A percentile compares a stretch with the other conserved stretches of the same genome.
Evolutionary conservation across 2,113 vertebrate genomes (phyloP).

Genomic region (crab-eating macaque (Macaca fascicularis)): T2T-MFA8v1.1 NC_088377.1:191496001-191496500

Average conservation of each 20-base stretch:
- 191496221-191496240: background rate
- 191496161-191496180: background rate
- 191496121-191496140: background rate
- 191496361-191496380: background rate
- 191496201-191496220: background rate
- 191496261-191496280: background rate
- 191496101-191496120: background rate
- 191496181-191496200: background rate
- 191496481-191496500: background rate
- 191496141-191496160: constrained; percentile 12
- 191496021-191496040: background rate
- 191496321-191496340: background rate
- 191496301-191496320: background rate
- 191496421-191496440: background rate
- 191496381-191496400: too few relatives aligned
- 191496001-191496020: background rate
- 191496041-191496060: background rate
- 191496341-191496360: background rate
- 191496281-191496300: background rate
- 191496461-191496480: background rate
- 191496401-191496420: background rate
- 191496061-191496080: background rate
- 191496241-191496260: background rate
- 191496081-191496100: background rate
- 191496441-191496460: background rate